These are phyloP conservation scores for Thalassarche chlororhynchos DNA, from an alignment of 2,113 vertebrate genomes.

Conservation along the genomic window DNA sequence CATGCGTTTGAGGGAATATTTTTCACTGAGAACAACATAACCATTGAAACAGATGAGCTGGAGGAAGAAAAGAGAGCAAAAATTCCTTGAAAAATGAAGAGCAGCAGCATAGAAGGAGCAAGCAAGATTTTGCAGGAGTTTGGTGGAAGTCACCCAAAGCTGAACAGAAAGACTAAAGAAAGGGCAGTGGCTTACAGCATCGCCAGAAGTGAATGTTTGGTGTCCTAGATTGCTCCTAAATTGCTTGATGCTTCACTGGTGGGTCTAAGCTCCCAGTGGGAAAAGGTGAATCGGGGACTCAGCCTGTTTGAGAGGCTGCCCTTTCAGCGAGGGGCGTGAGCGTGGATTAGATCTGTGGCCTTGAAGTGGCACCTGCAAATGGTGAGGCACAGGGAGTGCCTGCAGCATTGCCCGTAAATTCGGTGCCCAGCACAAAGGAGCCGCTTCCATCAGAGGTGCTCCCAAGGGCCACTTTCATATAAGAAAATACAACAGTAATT, in stretches of 20 bases:
- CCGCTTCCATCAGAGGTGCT: neutral
- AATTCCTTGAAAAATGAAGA: neutral
- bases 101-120: neutral
- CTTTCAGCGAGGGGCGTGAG: neutral
- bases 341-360: fast-evolving
- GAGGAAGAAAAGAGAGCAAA: neutral
- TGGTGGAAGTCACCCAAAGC: neutral
- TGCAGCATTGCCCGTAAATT: neutral
- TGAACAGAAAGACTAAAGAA: neutral
- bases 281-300: neutral
- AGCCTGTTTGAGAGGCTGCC: neutral
- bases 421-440: neutral
- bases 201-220: fast-evolving
- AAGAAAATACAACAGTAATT: neutral
- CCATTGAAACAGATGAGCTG: neutral
- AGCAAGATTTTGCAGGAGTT: neutral
- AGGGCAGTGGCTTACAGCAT: neutral
- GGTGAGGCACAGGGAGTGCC: neutral
- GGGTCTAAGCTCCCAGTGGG: neutral
- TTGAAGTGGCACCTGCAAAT: neutral
- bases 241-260: neutral
- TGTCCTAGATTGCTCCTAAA: neutral
- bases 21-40: neutral
- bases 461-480: fast-evolving
- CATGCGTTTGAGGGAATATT: neutral